Conservation (phyloP, 2,797 vertebrate genomes). For the Poeciliopsis turneri region DNA sequence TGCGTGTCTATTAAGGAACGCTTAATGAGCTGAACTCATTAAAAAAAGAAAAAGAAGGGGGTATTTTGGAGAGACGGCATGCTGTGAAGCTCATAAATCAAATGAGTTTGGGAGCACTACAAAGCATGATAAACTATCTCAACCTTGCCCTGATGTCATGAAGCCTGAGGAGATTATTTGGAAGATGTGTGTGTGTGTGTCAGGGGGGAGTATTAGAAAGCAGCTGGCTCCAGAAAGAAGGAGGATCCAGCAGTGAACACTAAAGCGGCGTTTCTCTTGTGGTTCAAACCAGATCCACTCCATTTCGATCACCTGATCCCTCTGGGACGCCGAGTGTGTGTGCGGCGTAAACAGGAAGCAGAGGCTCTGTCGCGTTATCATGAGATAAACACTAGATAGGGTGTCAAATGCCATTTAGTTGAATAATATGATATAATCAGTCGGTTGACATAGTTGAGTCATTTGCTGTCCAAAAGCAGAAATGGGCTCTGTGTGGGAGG, state of each 20-base stretch:
- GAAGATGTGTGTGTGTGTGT: background rate
- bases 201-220: background rate
- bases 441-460: background rate
- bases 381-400: background rate
- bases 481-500: background rate
- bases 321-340: background rate
- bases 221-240: background rate
- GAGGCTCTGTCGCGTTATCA: background rate
- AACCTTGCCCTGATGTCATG: background rate
- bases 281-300: background rate
- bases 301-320: background rate
- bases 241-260: background rate
- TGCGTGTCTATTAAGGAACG: slow-evolving; percentile 18
- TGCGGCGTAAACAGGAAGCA: background rate
- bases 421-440: background rate
- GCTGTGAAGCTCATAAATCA: slow-evolving; percentile 33
- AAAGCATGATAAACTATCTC: slow-evolving; percentile 15
- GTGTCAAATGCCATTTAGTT: background rate
- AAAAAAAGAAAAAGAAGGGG: background rate
- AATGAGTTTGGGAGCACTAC: slow-evolving; percentile 14
- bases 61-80: slow-evolving; percentile 1
- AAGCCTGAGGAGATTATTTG: slow-evolving; percentile 1
- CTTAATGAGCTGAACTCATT: slow-evolving; percentile 29
- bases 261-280: background rate
- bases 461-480: background rate